Percentiles rank a stretch among this genome's conserved stretches.
Evolutionary conservation across 2,797 vertebrate species (phyloP).

Genomic region (Lepilemur septentrionalis): DNA sequence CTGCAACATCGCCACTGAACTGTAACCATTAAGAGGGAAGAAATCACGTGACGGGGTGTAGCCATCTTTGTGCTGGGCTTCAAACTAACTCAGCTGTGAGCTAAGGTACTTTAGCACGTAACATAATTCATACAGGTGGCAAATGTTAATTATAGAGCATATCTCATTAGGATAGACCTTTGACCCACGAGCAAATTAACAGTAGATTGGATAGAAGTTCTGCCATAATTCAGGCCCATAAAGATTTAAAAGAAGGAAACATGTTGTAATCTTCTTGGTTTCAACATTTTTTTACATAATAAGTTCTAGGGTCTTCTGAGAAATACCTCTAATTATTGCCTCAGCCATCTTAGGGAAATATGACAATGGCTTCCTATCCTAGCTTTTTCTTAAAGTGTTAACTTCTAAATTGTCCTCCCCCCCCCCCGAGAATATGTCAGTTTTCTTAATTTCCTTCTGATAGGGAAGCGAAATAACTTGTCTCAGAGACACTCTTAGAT

Average conservation of each 20-base stretch:
- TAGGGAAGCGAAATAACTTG: not conserved
- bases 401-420: not conserved
- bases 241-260: not conserved
- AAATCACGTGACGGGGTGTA: fast-evolving
- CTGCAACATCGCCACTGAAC: not conserved
- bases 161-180: not conserved
- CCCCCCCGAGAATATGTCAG: not conserved
- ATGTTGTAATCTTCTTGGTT: not conserved
- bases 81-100: not conserved
- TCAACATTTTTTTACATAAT: not conserved
- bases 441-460: not conserved
- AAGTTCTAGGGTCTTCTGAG: not conserved
- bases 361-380: not conserved
- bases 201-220: not conserved
- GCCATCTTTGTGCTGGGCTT: not conserved
- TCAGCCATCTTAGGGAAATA: not conserved
- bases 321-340: not conserved
- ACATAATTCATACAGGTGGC: not conserved
- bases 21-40: fast-evolving
- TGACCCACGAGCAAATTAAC: not conserved
- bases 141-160: not conserved
- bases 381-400: not conserved
- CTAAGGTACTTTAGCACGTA: not conserved
- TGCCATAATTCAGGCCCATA: not conserved
- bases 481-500: not conserved